Base-by-base conservation (phyloP, 30 jellyfish, hydroid and myxozoan genomes). In the Cassiopea andromeda region DNA sequence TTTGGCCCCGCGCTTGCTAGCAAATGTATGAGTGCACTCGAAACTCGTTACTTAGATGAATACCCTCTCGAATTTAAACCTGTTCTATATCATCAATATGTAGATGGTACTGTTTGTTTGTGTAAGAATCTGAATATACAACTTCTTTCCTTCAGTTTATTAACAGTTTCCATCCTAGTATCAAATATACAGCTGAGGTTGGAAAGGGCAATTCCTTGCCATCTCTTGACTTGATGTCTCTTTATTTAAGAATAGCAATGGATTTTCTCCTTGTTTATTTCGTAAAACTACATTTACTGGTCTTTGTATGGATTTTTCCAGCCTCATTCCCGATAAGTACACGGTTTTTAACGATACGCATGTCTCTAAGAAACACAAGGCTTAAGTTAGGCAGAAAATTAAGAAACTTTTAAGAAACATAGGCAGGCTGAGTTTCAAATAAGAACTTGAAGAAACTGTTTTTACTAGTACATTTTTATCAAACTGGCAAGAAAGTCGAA, bases 21-120 rank as follows among this genome's bases (percentile, higher is more conserved):
- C 73, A 4, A 2, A 54, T 27, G 8, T 17, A 64, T 64, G 73
- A 64, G 15, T 46, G 60, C 87, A 67, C 92, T 80, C 69, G 85
- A 57, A 73, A 19, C 84, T 46, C 64, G 79, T 10, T 78, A 60
- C 46, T 60, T 17, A 73, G 66, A 46, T 44, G 59, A 78, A n/a
- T 69, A 82, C 79, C 92, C 79, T 13, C 79, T 17, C n/a, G 73
- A 80, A 50, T 80, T 17, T 54, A 75, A 75, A 77, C 83, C 92
- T 77, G 67, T 87, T 43, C n/a, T 48, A 44, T 77, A 75, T 67
- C 60, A 80, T 17, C 72, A 94, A n/a, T 88, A 79, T 88, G 96
- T 88, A 27, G 96, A 88, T 80, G 85, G 69, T 70, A 84, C 89
- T 84, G 71, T 84, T 88, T 71, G 89, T 64, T 15, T 84, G 6